Percentiles rank a stretch among this genome's conserved stretches.
phyloP scores from a whole-genome alignment of 2,797 vertebrate species.

The Lagorchestes hirsutus region DNA sequence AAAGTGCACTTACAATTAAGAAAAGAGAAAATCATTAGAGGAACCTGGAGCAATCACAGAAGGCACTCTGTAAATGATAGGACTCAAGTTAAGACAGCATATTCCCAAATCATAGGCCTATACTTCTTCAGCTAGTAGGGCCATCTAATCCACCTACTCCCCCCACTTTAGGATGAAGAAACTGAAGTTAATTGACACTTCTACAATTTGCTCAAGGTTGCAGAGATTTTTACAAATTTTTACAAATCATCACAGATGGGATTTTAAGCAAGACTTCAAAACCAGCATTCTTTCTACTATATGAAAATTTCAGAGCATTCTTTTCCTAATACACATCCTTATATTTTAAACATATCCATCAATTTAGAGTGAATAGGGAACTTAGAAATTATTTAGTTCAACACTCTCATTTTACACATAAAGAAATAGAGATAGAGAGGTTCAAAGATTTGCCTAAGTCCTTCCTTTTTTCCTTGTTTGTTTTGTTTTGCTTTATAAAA shows the following conservation, averaged over 20 bases:
- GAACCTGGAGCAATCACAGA: not conserved
- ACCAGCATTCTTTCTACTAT: not conserved
- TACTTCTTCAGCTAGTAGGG: not conserved
- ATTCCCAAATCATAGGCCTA: not conserved
- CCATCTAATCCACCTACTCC: not conserved
- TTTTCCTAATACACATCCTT: not conserved
- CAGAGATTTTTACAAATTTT: no score
- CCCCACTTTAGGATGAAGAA: not conserved
- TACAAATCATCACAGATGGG: not conserved
- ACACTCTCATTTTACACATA: not conserved
- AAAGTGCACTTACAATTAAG: not conserved
- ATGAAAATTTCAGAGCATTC: not conserved
- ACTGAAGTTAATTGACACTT: not conserved
- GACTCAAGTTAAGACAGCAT: not conserved
- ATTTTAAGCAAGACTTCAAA: not conserved
- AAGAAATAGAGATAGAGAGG: not conserved
- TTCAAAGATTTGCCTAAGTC: not conserved
- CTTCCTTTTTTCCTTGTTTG: no score
- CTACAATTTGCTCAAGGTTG: no score
- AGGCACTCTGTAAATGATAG: not conserved
- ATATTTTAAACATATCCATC: not conserved
- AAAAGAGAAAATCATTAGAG: not conserved
- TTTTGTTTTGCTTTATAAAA: not conserved
- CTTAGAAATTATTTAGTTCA: not conserved
- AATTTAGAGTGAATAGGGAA: not conserved